Evolutionary conservation across 2,113 vertebrate species (phyloP), one percentile per base, ranked within the genome.

Genomic region (Uropsilus gracilis): DNA sequence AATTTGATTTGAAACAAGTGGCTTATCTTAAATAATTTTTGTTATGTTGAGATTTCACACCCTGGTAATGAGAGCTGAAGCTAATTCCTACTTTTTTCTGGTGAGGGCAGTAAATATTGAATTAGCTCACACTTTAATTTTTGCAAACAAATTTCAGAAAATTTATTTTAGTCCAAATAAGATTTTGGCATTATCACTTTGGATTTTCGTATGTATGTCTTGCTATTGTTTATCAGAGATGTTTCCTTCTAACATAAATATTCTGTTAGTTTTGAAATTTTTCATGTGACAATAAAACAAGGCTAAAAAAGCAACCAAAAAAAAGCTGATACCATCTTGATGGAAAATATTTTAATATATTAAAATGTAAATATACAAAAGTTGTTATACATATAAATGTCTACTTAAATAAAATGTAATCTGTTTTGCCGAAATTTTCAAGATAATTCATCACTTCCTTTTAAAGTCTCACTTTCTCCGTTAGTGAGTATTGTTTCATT

Each of bases 161-260:
- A 46, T 76, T 50, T 61, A 69, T 82, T 82, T 97, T 66, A 95
- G 71, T 97, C 95, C 75, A 94, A 94, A 95, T 82, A 97, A 93
- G 30, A 32, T 37, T 76, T 91, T 92, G 44, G 3, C 17, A 17
- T 28, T 32, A 85, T 80, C 95, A 17, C 0, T 61, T 92, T 73
- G 92, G 50, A 68, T 95, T 91, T 87, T 91, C 46, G 78, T 75
- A 93, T 92, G 97, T 82, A 8, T 63, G 48, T 73, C 46, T 71
- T 77, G 30, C 44, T 86, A 68, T 92, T 92, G 80, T 86, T 91
- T 30, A 61, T 37, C 68, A 53, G 91, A 92, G 4, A 66, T n/a
- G n/a, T 78, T 11, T 90, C 42, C 88, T 61, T 69, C 66, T 86
- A 90, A 94, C n/a, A 48, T 59, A 57, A 91, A 93, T 93, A 94